Evolutionary conservation across 2,113 vertebrate species (phyloP).

Genomic region (Brachypteracias leptosomus): DNA sequence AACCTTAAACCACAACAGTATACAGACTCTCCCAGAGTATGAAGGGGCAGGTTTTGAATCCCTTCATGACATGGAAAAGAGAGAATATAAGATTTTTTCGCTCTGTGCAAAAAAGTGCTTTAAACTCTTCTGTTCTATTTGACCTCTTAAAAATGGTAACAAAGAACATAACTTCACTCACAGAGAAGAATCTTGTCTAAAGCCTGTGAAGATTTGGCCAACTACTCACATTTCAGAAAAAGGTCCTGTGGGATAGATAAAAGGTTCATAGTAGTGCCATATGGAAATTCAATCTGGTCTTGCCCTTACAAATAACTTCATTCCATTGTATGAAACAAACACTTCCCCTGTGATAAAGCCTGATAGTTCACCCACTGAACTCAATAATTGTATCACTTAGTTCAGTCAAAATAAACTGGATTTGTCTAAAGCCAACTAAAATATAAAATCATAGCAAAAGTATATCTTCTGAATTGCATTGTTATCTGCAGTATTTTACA

Average conservation of each 20-base stretch:
- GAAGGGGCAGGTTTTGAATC: not conserved
- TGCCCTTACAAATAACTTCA: not conserved
- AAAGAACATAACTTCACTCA: not conserved
- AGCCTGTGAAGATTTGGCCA: not conserved
- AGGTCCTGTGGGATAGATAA: not conserved
- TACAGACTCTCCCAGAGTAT: not conserved
- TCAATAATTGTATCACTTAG: not conserved
- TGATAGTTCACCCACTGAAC: not conserved
- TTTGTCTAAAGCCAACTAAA: not conserved
- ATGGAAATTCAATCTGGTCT: not conserved
- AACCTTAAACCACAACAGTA: no score
- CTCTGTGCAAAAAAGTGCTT: not conserved
- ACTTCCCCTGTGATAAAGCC: not conserved
- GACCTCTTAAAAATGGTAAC: not conserved
- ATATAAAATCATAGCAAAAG: not conserved
- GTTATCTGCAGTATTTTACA: not conserved
- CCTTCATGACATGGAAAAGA: not conserved
- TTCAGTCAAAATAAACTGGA: not conserved
- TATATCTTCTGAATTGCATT: not conserved
- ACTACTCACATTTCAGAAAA: not conserved
- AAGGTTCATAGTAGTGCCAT: not conserved
- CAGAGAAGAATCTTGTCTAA: not conserved
- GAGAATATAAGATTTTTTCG: not conserved
- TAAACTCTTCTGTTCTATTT: not conserved
- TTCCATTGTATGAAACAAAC: not conserved